Conservation (phyloP, 2,888 invertebrate genomes). For the Cremastobaeus sp. region DNA sequence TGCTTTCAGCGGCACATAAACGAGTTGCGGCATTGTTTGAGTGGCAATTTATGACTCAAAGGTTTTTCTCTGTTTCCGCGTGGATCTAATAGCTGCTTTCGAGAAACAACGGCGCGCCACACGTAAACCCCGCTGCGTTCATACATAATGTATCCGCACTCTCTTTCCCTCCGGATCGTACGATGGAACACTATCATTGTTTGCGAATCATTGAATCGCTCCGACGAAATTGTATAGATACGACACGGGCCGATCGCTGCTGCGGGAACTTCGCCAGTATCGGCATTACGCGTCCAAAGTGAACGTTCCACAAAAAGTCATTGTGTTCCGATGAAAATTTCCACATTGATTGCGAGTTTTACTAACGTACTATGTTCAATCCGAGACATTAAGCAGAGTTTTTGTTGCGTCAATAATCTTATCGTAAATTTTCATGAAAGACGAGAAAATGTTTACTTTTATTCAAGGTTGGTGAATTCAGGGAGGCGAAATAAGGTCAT, state of each 20-base stretch:
- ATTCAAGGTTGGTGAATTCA: too few relatives aligned
- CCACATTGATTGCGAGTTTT: too few relatives aligned
- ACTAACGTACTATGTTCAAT: too few relatives aligned
- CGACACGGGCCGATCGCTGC: conserved; percentile 41
- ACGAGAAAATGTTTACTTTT: too few relatives aligned
- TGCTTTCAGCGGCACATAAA: neutral
- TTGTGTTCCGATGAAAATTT: too few relatives aligned
- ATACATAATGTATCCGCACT: conserved; percentile 57
- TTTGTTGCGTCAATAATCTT: too few relatives aligned
- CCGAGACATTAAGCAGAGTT: too few relatives aligned
- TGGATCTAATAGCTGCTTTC: conserved; percentile 61
- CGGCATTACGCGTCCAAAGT: conserved; percentile 11
- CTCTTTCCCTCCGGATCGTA: conserved; percentile 36
- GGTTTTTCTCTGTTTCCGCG: conserved; percentile 36
- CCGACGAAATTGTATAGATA: conserved; percentile 67
- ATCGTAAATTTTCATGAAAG: too few relatives aligned
- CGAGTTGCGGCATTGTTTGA: conserved; percentile 8
- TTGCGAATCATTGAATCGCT: conserved; percentile 72
- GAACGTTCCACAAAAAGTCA: too few relatives aligned
- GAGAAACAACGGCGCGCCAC: conserved; percentile 43
- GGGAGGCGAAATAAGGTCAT: too few relatives aligned
- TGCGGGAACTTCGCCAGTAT: conserved; percentile 49
- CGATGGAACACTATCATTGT: conserved; percentile 71
- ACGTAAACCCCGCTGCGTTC: conserved; percentile 43
- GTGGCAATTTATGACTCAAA: conserved; percentile 44